These are phyloP conservation scores for Hucho hucho DNA, from an alignment of 2,113 vertebrate genomes.

Conservation along the genomic window DNA sequence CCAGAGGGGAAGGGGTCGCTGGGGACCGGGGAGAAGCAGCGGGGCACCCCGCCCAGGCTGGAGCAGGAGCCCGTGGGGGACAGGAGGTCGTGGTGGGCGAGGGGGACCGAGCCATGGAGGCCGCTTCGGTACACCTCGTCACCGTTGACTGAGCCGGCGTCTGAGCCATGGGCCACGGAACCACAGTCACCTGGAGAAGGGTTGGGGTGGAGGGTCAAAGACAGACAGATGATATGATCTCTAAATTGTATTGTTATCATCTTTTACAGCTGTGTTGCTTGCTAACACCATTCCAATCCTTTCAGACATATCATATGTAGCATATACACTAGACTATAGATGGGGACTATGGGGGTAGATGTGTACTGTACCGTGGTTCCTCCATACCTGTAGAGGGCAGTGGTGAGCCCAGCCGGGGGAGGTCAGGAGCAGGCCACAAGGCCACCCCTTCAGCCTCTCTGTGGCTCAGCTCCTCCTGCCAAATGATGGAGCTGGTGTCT, in stretches of 20 bases:
- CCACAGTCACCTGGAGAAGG: conserved; percentile 52
- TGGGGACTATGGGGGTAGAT: too few relatives aligned
- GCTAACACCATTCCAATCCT: too few relatives aligned
- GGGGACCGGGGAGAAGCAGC: conserved; percentile 73
- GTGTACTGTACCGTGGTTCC: not conserved
- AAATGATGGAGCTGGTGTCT: conserved; percentile 79
- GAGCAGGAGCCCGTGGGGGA: conserved; percentile 76
- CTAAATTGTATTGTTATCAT: too few relatives aligned
- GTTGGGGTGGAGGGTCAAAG: not conserved
- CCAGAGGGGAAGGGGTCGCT: conserved; percentile 80
- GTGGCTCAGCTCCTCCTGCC: conserved; percentile 80
- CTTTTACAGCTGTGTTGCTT: too few relatives aligned
- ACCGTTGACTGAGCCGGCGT: conserved; percentile 74
- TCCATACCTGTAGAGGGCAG: conserved; percentile 61
- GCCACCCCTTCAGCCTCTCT: conserved; percentile 70
- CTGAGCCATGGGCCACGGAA: conserved; percentile 53
- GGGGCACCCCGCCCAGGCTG: conserved; percentile 73
- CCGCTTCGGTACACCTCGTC: conserved; percentile 69
- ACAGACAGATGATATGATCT: not conserved
- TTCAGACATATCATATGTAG: too few relatives aligned
- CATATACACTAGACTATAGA: too few relatives aligned
- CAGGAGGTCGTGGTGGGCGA: conserved; percentile 60
- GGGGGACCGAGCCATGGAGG: conserved; percentile 50
- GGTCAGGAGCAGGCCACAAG: conserved; percentile 68
- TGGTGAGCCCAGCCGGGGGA: conserved; percentile 58